phyloP scores from a whole-genome alignment of 2,888 invertebrate genomes.

The Theretra japonica region DNA sequence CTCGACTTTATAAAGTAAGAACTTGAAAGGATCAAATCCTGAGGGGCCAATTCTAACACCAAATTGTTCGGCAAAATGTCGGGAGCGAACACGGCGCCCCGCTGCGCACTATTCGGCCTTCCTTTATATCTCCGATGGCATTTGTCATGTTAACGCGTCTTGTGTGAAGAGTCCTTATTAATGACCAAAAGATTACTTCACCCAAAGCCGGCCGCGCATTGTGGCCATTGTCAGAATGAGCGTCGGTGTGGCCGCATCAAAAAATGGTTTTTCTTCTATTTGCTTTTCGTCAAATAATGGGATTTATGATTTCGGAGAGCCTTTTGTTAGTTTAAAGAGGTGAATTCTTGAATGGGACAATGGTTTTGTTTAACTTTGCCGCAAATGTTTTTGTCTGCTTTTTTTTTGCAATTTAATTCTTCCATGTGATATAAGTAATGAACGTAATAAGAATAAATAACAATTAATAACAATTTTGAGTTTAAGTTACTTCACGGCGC shows the following conservation, averaged over 20 bases:
- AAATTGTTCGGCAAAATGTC: slow-evolving; percentile 60
- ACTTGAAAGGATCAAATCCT: slow-evolving; percentile 34
- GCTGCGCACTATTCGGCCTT: slow-evolving; percentile 52
- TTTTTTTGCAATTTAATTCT: background rate
- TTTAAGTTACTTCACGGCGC: background rate
- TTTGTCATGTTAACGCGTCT: slow-evolving; percentile 83
- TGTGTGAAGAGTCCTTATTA: slow-evolving; percentile 81
- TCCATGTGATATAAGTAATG: background rate
- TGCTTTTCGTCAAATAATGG: slow-evolving; percentile 65
- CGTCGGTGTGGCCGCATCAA: slow-evolving; percentile 60
- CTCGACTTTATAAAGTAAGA: background rate
- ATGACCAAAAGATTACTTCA: slow-evolving; percentile 76
- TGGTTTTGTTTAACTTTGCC: slow-evolving; percentile 13
- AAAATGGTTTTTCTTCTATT: slow-evolving; percentile 60
- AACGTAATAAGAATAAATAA: background rate
- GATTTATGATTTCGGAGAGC: slow-evolving; percentile 52
- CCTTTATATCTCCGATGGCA: slow-evolving; percentile 66
- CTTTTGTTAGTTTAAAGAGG: slow-evolving; percentile 33
- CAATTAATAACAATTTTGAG: background rate
- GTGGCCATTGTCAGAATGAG: slow-evolving; percentile 59
- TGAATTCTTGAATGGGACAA: slow-evolving; percentile 16
- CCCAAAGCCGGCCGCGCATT: slow-evolving; percentile 60
- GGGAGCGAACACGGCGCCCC: slow-evolving; percentile 63
- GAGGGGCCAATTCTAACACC: slow-evolving; percentile 37
- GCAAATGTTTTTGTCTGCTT: background rate